A percentile compares a stretch with the other conserved stretches of the same genome.
These are phyloP conservation scores for Lasiommata megera DNA, from an alignment of 2,888 invertebrate species.

Conservation along the genomic window DNA sequence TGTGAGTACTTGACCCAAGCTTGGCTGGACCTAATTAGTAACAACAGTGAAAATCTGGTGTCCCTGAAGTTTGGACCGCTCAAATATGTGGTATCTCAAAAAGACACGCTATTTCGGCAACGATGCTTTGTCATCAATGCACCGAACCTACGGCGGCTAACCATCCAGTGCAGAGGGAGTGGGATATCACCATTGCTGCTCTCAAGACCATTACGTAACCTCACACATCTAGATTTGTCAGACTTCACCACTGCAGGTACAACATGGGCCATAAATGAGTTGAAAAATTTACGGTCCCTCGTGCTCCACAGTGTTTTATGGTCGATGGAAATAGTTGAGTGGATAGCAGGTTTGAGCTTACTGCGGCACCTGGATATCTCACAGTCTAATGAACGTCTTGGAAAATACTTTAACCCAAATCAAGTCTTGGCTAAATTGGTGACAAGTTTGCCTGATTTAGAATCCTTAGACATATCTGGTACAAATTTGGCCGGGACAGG, in stretches of 20 bases:
- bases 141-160: conserved; percentile 81
- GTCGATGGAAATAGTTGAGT: conserved; percentile 82
- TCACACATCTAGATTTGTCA: conserved; percentile 87
- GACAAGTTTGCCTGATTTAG: conserved; percentile 86
- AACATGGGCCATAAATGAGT: conserved; percentile 84
- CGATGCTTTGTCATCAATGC: conserved; percentile 80
- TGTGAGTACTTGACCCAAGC: conserved; percentile 85
- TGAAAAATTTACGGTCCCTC: conserved; percentile 86
- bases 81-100: conserved; percentile 82
- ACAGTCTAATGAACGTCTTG: conserved; percentile 85
- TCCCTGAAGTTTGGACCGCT: conserved; percentile 87
- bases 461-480: conserved; percentile 95
- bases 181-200: conserved; percentile 77
- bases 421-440: conserved; percentile 87
- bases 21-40: conserved; percentile 85
- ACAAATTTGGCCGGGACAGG: conserved; percentile 96
- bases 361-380: conserved; percentile 92
- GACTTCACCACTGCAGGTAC: conserved; percentile 83
- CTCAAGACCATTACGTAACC: conserved; percentile 79
- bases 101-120: conserved; percentile 57
- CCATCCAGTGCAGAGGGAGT: conserved; percentile 76
- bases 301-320: conserved; percentile 90
- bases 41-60: conserved; percentile 84
- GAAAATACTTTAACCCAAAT: conserved; percentile 89
- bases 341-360: conserved; percentile 80